Evolutionary conservation across 1,140 invertebrate species (phyloP), one percentile per base, ranked within the genome.

Genomic region (Muscidifurax raptorellus): DNA sequence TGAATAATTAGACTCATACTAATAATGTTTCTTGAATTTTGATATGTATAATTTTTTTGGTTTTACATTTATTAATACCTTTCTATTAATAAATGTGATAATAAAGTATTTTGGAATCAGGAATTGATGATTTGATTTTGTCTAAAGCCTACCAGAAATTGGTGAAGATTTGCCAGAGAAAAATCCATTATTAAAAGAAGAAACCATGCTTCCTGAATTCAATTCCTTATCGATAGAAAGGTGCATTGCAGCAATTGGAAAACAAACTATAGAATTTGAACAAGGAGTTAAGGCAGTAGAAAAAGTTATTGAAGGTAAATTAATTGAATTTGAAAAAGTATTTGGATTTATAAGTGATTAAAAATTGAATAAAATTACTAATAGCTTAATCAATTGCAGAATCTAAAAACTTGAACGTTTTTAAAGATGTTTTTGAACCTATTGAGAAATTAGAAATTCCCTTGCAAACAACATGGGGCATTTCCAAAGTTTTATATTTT

Each of bases 111-210:
- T 27, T 27, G 18, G 3, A 67, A 25, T 27, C 4, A 69, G 10
- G 18, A 28, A 69, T 13, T 28, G 1, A 69, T 28, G 13, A 10
- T 13, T 69, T 47, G 64, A 75, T 47, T 78, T n/a, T 40, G 27
- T 83, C 90, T 90, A 59, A 90, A 98, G 98, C 86, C 95, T 98
- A 82, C 98, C 98, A 69, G 97, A 98, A 95, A 96, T 98, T 74
- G 97, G 97, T 9, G 95, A 96, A 90, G 97, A 98, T 89, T 93
- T 95, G 87, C 94, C 94, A 67, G 94, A 96, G 52, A 96, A 95
- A 87, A 97, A 97, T 93, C 94, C 95, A 28, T 90, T 98, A n/a
- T 89, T 98, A 0, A 94, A 95, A 85, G 94, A 95, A 59, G 94
- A 96, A 3, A 88, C 86, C 91, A 95, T 95, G 7, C 93, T 96